Conservation (phyloP, 2,113 vertebrate species). For the Amblyopsis rosae region DNA sequence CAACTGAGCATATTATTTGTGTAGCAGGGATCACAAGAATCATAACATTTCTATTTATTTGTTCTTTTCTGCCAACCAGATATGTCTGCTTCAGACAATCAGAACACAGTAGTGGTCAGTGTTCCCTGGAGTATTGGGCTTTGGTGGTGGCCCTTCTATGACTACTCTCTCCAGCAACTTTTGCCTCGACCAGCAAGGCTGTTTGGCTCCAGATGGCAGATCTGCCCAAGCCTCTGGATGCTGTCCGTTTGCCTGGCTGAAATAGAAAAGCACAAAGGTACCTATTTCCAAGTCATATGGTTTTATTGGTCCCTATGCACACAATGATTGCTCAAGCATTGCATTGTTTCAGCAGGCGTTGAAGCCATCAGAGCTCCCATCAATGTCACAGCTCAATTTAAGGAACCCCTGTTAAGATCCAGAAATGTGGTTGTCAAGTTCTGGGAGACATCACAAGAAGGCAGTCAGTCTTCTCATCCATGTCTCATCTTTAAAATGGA, state of each 20-base stretch:
- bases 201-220: conserved; percentile 29
- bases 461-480: background rate
- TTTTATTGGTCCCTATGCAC: background rate
- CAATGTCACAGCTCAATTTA: conserved; percentile 47
- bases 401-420: conserved; percentile 41
- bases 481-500: conserved; percentile 53
- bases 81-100: conserved; percentile 8
- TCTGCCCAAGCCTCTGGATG: conserved; percentile 61
- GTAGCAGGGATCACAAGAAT: too few relatives aligned
- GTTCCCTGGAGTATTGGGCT: conserved; percentile 36
- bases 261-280: conserved; percentile 73
- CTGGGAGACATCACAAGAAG: conserved; percentile 33
- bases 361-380: conserved; percentile 62
- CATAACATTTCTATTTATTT: background rate
- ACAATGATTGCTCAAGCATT: background rate
- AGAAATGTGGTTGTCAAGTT: conserved; percentile 50
- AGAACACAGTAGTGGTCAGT: conserved; percentile 48
- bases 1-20: too few relatives aligned
- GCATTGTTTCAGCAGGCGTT: conserved; percentile 51
- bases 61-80: conserved; percentile 12
- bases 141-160: conserved; percentile 38
- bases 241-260: conserved; percentile 70
- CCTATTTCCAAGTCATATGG: background rate
- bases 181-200: conserved; percentile 37
- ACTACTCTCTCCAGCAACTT: conserved; percentile 30